Evolutionary conservation across 2,888 invertebrate genomes (phyloP), one percentile per base, ranked within the genome.

Genomic region (Spialia ferax): DNA sequence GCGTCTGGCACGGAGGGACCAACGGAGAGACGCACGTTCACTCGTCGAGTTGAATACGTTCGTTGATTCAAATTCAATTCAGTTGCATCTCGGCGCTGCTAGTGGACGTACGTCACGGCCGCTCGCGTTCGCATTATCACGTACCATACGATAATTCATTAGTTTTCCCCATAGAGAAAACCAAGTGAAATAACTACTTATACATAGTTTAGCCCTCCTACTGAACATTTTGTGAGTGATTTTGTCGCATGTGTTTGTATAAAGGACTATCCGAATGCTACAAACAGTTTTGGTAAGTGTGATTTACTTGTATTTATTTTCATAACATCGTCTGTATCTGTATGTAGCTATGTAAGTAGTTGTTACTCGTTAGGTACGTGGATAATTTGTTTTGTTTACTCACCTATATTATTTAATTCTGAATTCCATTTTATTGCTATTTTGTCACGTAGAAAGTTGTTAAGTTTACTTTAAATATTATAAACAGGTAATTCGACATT

Each of bases 111-210:
- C 64, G 70, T 63, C 22, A 29, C 56, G 29, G 64, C 10, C 48
- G 32, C 26, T 68, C 60, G 73, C 38, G 73, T 62, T 52, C 69
- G 63, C 22, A 52, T 71, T 63, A 68, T 69, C 71, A 70, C 71
- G 73, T 69, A 72, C 71, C 74, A 79, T 75, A 81, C 82, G 83
- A 80, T 78, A 81, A 82, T 87, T 86, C 87, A 85, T 87, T 87
- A 79, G 88, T 90, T 91, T 90, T 89, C 89, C 81, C 73, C 64
- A n/a, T 69, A 75, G 85, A 82, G 90, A 91, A 91, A 90, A 91
- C 86, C 82, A 82, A 89, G 91, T 90, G 91, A 85, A 88, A 88
- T 85, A 86, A n/a, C n/a, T 79, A 88, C 85, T 26, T 26, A 86
- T 79, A 76, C 66, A 72, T 68, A 68, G 71, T 74, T 71, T 73